These are phyloP conservation scores for Sympetrum striolatum DNA, from an alignment of 2,888 invertebrate genomes.

Conservation along the genomic window DNA sequence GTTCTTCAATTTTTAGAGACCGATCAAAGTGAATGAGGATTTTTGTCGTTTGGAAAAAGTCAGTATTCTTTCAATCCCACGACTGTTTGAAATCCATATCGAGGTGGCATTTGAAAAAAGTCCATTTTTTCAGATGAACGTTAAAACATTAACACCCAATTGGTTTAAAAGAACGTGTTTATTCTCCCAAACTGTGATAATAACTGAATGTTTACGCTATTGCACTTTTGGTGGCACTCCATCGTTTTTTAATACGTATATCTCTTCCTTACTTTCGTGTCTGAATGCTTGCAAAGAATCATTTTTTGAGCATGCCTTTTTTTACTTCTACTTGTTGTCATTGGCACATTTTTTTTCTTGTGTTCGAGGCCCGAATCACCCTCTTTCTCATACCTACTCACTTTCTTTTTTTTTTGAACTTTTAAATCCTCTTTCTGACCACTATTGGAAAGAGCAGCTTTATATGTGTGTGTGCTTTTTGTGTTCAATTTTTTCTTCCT, in stretches of 20 bases:
- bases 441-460: neutral
- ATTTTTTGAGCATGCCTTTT: conserved; percentile 21
- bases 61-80: neutral
- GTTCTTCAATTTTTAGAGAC: neutral
- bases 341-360: conserved; percentile 2
- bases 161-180: neutral
- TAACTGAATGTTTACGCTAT: conserved; percentile 32
- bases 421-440: conserved; percentile 6
- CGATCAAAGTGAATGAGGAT: neutral
- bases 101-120: conserved; percentile 1
- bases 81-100: neutral
- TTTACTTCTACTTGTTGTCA: conserved; percentile 30
- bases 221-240: conserved; percentile 40
- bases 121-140: neutral
- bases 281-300: conserved; percentile 16
- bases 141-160: neutral
- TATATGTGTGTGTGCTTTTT: conserved; percentile 22
- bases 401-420: neutral
- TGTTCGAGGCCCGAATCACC: neutral
- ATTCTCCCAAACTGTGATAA: neutral
- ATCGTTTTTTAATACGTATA: conserved; percentile 1
- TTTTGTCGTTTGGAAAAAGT: neutral
- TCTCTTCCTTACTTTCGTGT: conserved; percentile 23
- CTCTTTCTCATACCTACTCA: neutral
- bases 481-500: conserved; percentile 2